Percentiles rank a stretch among this genome's conserved stretches.
phyloP scores from a whole-genome alignment of 2,113 vertebrate species.

The Diphyllodes magnificus region DNA sequence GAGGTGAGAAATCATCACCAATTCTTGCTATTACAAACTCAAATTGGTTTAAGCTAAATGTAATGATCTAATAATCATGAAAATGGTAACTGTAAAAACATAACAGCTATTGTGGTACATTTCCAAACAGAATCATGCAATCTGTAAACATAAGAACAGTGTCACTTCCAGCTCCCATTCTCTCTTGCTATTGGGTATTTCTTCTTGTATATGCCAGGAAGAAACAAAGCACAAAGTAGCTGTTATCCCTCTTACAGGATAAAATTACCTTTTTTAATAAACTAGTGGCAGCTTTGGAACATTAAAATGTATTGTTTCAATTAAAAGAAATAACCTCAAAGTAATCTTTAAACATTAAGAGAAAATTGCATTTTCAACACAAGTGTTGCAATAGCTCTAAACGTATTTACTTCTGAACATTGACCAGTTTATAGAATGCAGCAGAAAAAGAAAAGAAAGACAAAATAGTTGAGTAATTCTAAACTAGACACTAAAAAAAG shows the following conservation, averaged over 20 bases:
- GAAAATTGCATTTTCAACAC: constrained; percentile 46
- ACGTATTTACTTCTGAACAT: not conserved
- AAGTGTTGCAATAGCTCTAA: not conserved
- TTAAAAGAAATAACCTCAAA: constrained; percentile 56
- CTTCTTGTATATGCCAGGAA: not conserved
- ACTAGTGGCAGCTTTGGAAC: constrained; percentile 15
- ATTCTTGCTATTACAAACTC: constrained; percentile 43
- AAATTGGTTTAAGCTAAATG: constrained; percentile 51
- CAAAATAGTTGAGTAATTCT: not conserved
- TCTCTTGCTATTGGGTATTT: not conserved
- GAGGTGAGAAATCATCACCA: constrained; percentile 54
- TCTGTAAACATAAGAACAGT: not conserved
- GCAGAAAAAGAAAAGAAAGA: not conserved
- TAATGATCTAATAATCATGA: constrained; percentile 57
- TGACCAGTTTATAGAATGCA: not conserved
- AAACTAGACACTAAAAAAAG: not conserved
- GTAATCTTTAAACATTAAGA: constrained; percentile 47
- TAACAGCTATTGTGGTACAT: constrained; percentile 6
- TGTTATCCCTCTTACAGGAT: not conserved
- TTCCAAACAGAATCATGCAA: not conserved
- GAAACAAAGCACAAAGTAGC: not conserved
- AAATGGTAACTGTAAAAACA: constrained; percentile 17
- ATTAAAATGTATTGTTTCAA: constrained; percentile 64
- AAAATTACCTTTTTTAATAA: constrained; percentile 46
- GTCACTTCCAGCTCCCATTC: not conserved